phyloP scores from a whole-genome alignment of 2,888 invertebrate species.

The Eilema depressum region DNA sequence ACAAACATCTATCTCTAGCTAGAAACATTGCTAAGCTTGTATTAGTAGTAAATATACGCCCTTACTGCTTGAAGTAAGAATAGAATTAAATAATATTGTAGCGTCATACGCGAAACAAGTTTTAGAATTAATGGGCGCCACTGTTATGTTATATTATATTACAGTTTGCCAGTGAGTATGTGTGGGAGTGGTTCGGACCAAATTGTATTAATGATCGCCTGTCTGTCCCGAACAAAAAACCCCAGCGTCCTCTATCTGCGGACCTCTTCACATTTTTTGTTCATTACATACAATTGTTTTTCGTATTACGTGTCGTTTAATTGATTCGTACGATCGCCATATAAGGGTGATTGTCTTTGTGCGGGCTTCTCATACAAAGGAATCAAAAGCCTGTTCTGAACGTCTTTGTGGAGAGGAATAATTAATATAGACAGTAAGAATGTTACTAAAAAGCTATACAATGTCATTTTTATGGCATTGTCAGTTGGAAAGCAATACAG shows the following conservation, averaged over 20 bases:
- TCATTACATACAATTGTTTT: constrained; percentile 39
- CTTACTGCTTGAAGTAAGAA: neutral
- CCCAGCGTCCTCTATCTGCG: constrained; percentile 21
- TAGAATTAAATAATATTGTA: neutral
- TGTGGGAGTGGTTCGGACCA: constrained; percentile 36
- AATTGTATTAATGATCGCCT: constrained; percentile 39
- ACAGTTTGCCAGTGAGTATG: neutral
- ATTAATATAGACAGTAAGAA: neutral
- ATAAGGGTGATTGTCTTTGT: constrained; percentile 19
- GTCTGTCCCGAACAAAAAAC: constrained; percentile 35
- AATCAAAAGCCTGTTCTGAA: constrained; percentile 8
- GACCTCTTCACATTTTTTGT: constrained; percentile 33
- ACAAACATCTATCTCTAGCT: neutral
- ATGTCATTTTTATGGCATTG: neutral
- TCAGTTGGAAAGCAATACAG: neutral
- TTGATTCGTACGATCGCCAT: constrained; percentile 31
- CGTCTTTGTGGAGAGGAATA: constrained; percentile 5
- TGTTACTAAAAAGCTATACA: neutral
- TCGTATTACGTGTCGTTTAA: constrained; percentile 34
- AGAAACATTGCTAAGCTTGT: neutral
- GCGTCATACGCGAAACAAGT: neutral
- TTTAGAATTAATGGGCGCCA: neutral
- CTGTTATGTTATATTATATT: neutral
- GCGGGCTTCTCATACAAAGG: constrained; percentile 22
- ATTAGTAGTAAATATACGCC: no score